phyloP scores from a whole-genome alignment of 2,888 invertebrate genomes.

The Trisateles emortualis region DNA sequence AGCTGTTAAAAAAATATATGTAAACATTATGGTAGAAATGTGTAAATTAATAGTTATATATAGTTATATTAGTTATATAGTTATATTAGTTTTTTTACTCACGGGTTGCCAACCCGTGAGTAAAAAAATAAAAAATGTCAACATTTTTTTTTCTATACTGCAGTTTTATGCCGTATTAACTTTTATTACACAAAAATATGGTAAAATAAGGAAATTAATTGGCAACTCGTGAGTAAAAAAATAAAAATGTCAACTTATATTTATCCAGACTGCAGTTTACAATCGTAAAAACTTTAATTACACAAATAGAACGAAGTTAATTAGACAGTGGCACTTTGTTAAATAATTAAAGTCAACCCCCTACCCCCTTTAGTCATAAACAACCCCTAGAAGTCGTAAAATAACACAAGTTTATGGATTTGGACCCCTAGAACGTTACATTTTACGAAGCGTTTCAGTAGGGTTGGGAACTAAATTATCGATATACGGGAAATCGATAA shows the following conservation, averaged over 20 bases:
- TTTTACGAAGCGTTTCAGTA: conserved; percentile 37
- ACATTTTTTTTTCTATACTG: too few species aligned
- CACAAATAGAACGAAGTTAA: conserved; percentile 44
- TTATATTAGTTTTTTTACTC: too few species aligned
- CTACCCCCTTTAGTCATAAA: conserved; percentile 56
- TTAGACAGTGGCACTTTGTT: conserved; percentile 51
- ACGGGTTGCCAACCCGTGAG: too few species aligned
- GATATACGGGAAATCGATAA: conserved; percentile 38
- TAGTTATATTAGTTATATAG: too few species aligned
- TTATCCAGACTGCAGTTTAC: conserved; percentile 17
- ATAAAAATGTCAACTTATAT: conserved; percentile 20
- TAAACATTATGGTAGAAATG: not conserved
- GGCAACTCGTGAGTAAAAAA: conserved; percentile 14
- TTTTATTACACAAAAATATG: too few species aligned
- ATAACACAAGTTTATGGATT: conserved; percentile 59
- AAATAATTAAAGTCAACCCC: conserved; percentile 59
- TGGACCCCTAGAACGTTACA: conserved; percentile 44
- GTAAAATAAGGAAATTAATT: not conserved
- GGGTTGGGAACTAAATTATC: conserved; percentile 39
- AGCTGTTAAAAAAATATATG: not conserved
- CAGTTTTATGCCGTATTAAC: too few species aligned
- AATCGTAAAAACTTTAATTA: conserved; percentile 49
- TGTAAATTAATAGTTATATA: not conserved
- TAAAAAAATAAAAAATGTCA: too few species aligned
- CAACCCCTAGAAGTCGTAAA: conserved; percentile 67